Evolutionary conservation across 2,888 invertebrate species (phyloP).

Genomic region (Cryptus armator): DNA sequence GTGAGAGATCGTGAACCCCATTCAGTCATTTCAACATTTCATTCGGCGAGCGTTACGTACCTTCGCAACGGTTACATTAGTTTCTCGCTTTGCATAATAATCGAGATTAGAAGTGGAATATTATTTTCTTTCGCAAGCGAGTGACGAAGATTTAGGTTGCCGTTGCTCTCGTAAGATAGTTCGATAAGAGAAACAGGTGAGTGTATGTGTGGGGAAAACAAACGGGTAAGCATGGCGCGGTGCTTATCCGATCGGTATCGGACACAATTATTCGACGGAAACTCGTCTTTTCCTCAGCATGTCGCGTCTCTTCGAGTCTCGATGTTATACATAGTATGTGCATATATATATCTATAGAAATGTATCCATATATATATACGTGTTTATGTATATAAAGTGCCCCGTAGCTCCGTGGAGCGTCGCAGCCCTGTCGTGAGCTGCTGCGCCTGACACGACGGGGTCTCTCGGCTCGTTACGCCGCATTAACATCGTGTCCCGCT

Average conservation of each 20-base stretch:
- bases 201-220: neutral
- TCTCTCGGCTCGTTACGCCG: constrained; percentile 75
- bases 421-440: constrained; percentile 56
- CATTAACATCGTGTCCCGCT: constrained; percentile 78
- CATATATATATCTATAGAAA: neutral
- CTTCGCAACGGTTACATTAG: neutral
- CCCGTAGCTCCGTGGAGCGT: constrained; percentile 34
- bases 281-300: constrained; percentile 54
- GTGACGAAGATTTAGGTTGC: constrained; percentile 6
- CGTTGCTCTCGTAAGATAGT: neutral
- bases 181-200: neutral
- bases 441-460: constrained; percentile 68
- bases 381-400: constrained; percentile 17
- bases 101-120: constrained; percentile 4
- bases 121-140: constrained; percentile 22
- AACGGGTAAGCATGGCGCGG: constrained; percentile 15
- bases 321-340: constrained; percentile 24
- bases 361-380: neutral
- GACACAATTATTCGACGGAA: constrained; percentile 67
- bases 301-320: constrained; percentile 31
- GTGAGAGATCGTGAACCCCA: neutral
- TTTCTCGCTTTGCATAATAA: constrained; percentile 14
- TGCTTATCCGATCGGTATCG: constrained; percentile 65
- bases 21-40: constrained; percentile 1
- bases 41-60: neutral